Evolutionary conservation across 2,888 invertebrate genomes (phyloP).

Genomic region (Bellardia pandia): DNA sequence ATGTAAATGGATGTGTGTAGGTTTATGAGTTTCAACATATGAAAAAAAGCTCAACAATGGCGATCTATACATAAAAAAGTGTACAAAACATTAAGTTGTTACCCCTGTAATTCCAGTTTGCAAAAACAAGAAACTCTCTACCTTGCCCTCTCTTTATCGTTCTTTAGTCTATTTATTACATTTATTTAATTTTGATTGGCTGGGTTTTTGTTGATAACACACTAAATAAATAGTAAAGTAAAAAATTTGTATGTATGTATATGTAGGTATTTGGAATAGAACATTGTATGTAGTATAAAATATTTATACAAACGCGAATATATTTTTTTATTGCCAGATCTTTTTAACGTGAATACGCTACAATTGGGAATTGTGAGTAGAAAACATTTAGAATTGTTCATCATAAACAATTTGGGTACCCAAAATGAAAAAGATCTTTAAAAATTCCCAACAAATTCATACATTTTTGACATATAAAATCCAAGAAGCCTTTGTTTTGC

Average conservation of each 20-base stretch:
- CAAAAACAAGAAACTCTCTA: background rate
- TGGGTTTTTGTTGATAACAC: constrained; percentile 10
- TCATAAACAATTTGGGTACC: too few species aligned
- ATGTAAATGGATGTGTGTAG: background rate
- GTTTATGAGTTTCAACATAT: constrained; percentile 1
- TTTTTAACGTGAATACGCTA: background rate
- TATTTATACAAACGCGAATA: background rate
- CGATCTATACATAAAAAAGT: constrained; percentile 10
- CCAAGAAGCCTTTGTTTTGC: too few species aligned
- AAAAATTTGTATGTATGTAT: background rate
- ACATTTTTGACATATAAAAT: too few species aligned
- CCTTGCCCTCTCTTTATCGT: background rate
- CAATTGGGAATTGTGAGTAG: background rate
- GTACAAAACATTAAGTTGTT: background rate
- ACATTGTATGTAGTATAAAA: background rate
- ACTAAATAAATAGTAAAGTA: background rate
- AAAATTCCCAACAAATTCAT: too few species aligned
- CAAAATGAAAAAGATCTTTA: too few species aligned
- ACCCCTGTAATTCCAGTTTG: background rate
- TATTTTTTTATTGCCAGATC: background rate
- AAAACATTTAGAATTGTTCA: background rate
- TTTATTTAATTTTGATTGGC: background rate
- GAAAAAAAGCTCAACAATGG: background rate
- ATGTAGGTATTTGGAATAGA: too few species aligned
- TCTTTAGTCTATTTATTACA: background rate